A percentile compares a stretch with the other conserved stretches of the same genome.
Evolutionary conservation across 2,888 invertebrate species (phyloP).

Genomic region (Antitype chi): DNA sequence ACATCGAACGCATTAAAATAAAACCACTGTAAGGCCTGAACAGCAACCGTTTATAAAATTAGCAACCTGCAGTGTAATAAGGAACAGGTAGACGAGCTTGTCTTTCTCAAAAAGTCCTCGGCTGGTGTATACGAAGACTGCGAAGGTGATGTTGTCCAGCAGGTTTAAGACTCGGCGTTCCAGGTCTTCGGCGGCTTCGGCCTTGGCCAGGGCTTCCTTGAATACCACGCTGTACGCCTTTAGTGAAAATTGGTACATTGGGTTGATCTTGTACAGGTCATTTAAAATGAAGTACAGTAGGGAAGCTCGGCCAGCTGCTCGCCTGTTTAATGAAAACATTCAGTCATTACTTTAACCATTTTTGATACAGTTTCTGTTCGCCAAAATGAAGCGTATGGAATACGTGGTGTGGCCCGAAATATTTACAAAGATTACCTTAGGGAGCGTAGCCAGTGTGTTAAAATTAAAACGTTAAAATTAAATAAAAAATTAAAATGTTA

Average conservation of each 20-base stretch:
- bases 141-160: slow-evolving; percentile 96
- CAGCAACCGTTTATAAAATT: not conserved
- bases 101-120: slow-evolving; percentile 97
- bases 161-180: slow-evolving; percentile 93
- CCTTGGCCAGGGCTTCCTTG: slow-evolving; percentile 94
- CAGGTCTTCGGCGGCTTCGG: slow-evolving; percentile 93
- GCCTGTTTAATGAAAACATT: slow-evolving; percentile 78
- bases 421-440: too few species aligned
- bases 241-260: slow-evolving; percentile 98
- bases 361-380: too few species aligned
- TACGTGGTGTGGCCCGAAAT: too few species aligned
- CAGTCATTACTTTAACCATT: not conserved
- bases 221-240: slow-evolving; percentile 98
- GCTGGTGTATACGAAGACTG: slow-evolving; percentile 96
- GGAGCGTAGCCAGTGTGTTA: too few species aligned
- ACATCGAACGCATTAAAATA: not conserved
- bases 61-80: slow-evolving; percentile 95
- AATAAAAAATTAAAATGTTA: too few species aligned
- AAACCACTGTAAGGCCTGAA: not conserved
- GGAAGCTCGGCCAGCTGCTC: slow-evolving; percentile 96
- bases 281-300: slow-evolving; percentile 98
- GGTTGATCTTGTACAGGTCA: slow-evolving; percentile 97
- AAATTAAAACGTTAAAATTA: too few species aligned
- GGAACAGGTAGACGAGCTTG: slow-evolving; percentile 97
- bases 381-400: too few species aligned